Evolutionary conservation across 2,113 vertebrate genomes (phyloP).

Genomic region (Dendropsophus ebraccatus): DNA sequence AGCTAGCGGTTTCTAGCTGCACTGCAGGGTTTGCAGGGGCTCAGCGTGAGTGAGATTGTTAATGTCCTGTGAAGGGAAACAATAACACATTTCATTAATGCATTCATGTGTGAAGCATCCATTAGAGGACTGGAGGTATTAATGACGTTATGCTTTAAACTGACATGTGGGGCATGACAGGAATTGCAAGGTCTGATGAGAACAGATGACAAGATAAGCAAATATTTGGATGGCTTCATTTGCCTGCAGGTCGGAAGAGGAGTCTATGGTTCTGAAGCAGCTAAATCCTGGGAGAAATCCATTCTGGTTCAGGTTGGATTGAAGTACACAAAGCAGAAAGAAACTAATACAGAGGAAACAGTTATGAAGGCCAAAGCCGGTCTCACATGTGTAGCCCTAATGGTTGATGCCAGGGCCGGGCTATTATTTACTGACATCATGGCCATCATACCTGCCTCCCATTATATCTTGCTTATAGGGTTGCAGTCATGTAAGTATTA

Average conservation of each 20-base stretch:
- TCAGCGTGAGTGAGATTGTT: constrained; percentile 76
- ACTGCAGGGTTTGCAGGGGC: constrained; percentile 69
- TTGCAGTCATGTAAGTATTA: not conserved
- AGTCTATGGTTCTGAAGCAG: constrained; percentile 58
- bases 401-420: not conserved
- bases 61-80: constrained; percentile 82
- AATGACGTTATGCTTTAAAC: constrained; percentile 82
- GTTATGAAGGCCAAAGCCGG: constrained; percentile 9
- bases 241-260: constrained; percentile 73
- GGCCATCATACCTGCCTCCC: not conserved
- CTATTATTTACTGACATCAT: constrained; percentile 19
- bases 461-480: not conserved
- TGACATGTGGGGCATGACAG: constrained; percentile 81
- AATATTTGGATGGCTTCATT: constrained; percentile 83
- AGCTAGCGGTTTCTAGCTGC: constrained; percentile 78
- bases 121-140: constrained; percentile 81
- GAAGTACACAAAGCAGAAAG: constrained; percentile 59
- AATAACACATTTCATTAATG: constrained; percentile 86
- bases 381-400: not conserved
- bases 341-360: constrained; percentile 38
- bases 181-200: constrained; percentile 80
- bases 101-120: constrained; percentile 80
- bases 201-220: constrained; percentile 81
- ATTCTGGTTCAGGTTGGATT: constrained; percentile 55
- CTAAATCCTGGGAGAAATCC: constrained; percentile 67